These are phyloP conservation scores for Antechinus stuartii DNA, from an alignment of 2,113 vertebrate species.

Conservation along the genomic window DNA sequence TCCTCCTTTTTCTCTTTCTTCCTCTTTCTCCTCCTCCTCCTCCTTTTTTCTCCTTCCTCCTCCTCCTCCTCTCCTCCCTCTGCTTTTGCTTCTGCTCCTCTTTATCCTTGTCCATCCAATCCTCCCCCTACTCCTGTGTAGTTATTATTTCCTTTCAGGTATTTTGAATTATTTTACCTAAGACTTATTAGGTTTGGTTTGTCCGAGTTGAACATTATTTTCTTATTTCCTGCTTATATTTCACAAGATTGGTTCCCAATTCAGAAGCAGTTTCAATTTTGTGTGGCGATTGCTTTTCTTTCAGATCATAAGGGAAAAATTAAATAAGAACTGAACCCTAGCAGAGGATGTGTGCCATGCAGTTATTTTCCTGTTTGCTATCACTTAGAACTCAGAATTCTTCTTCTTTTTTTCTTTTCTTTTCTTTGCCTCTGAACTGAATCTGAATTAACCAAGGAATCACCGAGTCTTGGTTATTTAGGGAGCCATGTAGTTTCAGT, in stretches of 20 bases:
- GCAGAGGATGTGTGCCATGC: not conserved
- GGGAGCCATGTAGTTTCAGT: not conserved
- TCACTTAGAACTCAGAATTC: not conserved
- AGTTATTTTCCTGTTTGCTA: slow-evolving; percentile 7
- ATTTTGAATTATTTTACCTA: slow-evolving; percentile 65
- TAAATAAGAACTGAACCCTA: not conserved
- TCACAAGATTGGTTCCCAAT: slow-evolving; percentile 32
- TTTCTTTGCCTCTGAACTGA: slow-evolving; percentile 32
- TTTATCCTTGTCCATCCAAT: slow-evolving; percentile 37
- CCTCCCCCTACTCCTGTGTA: slow-evolving; percentile 28
- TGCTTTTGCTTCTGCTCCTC: not conserved
- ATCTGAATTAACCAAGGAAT: not conserved
- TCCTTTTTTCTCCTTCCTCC: not conserved
- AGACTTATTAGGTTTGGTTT: slow-evolving; percentile 56
- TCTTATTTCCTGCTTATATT: slow-evolving; percentile 16
- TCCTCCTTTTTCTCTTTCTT: not conserved
- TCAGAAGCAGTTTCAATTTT: slow-evolving; percentile 26
- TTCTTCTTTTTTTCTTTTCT: not conserved
- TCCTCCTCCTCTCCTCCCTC: slow-evolving; percentile 21
- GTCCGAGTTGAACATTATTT: slow-evolving; percentile 41
- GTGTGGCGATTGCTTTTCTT: not conserved
- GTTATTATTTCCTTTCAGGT: slow-evolving; percentile 54
- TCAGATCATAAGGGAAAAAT: not conserved
- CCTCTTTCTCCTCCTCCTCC: not conserved
- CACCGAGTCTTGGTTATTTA: not conserved